Percentiles rank a stretch among this genome's conserved stretches.
Evolutionary conservation across 2,113 vertebrate genomes (phyloP).

Genomic region (Coturnix japonica): DNA sequence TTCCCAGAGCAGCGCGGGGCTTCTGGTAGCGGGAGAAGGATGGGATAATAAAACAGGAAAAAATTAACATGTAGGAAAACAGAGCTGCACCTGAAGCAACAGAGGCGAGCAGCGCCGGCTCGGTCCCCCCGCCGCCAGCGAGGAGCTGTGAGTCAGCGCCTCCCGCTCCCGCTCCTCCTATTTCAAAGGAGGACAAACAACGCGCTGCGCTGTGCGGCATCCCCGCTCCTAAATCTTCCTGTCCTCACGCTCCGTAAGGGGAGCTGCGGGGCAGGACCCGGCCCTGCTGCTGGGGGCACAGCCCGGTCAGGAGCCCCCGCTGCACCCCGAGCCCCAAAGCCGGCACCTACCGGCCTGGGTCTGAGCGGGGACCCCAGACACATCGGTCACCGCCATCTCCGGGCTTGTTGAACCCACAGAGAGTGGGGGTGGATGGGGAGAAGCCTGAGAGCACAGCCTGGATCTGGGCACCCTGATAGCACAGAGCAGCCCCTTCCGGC

Average conservation of each 20-base stretch:
- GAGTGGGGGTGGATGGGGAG: not conserved
- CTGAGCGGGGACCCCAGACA: too few relatives aligned
- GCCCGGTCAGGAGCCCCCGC: not conserved
- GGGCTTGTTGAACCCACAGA: not conserved
- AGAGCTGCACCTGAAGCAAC: conserved; percentile 84
- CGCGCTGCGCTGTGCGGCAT: conserved; percentile 77
- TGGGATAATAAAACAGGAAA: conserved; percentile 80
- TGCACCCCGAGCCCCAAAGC: not conserved
- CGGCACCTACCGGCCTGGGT: not conserved
- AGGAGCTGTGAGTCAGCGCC: conserved; percentile 67
- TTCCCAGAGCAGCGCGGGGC: conserved; percentile 15
- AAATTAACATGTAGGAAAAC: conserved; percentile 86
- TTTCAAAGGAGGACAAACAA: conserved; percentile 84
- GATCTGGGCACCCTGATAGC: not conserved
- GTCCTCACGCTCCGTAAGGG: conserved; percentile 80
- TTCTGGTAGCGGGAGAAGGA: conserved; percentile 66
- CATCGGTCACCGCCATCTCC: too few relatives aligned
- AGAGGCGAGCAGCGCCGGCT: conserved; percentile 69
- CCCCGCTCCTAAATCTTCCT: conserved; percentile 83
- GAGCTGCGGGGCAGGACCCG: conserved; percentile 74
- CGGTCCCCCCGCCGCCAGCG: conserved; percentile 63
- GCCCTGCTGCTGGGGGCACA: conserved; percentile 68
- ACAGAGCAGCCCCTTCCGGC: fast-evolving
- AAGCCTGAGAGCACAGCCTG: fast-evolving
- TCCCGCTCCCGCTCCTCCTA: conserved; percentile 66